Percentiles rank a stretch among this genome's conserved stretches.
These are phyloP conservation scores for Coelopa frigida DNA, from an alignment of 1,140 invertebrate genomes.

Conservation along the genomic window DNA sequence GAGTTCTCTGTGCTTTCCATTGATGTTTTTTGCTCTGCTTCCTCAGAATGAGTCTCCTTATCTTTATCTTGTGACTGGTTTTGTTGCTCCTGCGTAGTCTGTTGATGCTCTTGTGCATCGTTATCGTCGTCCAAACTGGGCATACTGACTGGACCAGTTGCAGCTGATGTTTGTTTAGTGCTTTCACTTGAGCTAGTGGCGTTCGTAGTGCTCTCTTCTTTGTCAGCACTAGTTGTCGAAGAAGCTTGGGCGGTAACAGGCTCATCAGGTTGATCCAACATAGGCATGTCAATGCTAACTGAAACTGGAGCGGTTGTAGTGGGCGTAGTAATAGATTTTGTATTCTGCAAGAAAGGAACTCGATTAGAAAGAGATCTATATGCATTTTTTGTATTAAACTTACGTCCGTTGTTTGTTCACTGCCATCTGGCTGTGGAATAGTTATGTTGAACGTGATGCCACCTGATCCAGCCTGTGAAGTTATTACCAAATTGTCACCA, in stretches of 20 bases:
- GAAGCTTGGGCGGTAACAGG: slow-evolving; percentile 6
- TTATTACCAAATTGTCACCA: slow-evolving; percentile 37
- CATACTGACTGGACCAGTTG: slow-evolving; percentile 37
- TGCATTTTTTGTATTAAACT: no score
- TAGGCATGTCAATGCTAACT: slow-evolving; percentile 42
- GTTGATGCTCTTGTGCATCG: slow-evolving; percentile 11
- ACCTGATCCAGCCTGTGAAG: slow-evolving; percentile 38
- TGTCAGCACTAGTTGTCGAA: no score
- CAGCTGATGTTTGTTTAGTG: not conserved
- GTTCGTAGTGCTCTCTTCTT: no score
- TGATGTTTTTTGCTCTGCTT: not conserved
- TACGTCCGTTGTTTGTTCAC: not conserved
- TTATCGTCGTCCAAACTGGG: slow-evolving; percentile 43
- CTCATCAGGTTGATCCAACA: slow-evolving; percentile 39
- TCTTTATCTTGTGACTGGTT: not conserved
- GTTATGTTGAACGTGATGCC: slow-evolving; percentile 45
- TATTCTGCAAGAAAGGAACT: slow-evolving; percentile 6
- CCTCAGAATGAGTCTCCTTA: no score
- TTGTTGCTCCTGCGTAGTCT: not conserved
- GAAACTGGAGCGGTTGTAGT: slow-evolving; percentile 33
- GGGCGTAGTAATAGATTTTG: slow-evolving; percentile 26
- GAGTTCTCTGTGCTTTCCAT: slow-evolving; percentile 11
- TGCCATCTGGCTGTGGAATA: slow-evolving; percentile 36
- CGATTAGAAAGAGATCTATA: not conserved
- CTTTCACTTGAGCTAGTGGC: no score